phyloP scores from a whole-genome alignment of 2,888 invertebrate genomes.

The Andrena fulva region DNA sequence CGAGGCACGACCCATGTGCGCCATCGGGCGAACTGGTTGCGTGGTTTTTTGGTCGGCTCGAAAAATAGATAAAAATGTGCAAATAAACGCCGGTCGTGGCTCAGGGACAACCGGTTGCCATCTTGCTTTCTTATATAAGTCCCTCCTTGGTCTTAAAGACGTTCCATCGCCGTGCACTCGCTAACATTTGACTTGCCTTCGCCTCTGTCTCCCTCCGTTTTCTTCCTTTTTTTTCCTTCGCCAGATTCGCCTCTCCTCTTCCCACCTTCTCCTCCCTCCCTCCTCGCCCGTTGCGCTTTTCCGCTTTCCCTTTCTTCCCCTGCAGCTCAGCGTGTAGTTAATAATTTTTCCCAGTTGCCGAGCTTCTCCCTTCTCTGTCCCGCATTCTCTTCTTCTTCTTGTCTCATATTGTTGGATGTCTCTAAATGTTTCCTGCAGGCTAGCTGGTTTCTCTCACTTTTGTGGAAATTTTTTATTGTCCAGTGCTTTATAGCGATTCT shows the following conservation, averaged over 20 bases:
- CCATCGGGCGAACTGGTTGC: conserved; percentile 71
- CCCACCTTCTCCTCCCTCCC: conserved; percentile 49
- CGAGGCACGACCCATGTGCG: conserved; percentile 64
- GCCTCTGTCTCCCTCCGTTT: conserved; percentile 48
- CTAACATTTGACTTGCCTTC: conserved; percentile 75
- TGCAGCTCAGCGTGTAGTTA: conserved; percentile 5
- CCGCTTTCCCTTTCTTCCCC: conserved; percentile 35
- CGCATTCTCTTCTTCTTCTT: not conserved
- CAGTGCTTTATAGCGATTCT: not conserved
- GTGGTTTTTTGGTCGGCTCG: conserved; percentile 75
- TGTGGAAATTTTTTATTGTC: not conserved
- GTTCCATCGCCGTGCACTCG: conserved; percentile 77
- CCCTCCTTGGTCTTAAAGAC: conserved; percentile 79
- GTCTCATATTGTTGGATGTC: not conserved
- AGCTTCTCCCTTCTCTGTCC: not conserved
- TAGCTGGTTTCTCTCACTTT: not conserved
- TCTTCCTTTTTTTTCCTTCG: conserved; percentile 36
- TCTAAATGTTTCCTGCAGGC: not conserved
- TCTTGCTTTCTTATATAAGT: conserved; percentile 84
- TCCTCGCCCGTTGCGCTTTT: conserved; percentile 27
- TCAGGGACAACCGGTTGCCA: conserved; percentile 84
- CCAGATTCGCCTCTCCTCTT: conserved; percentile 42
- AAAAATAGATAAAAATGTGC: conserved; percentile 84
- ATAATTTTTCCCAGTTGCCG: conserved; percentile 33
- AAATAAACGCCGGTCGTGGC: conserved; percentile 83